Evolutionary conservation across 2,888 invertebrate species (phyloP).

Genomic region (Cistogaster globosa): DNA sequence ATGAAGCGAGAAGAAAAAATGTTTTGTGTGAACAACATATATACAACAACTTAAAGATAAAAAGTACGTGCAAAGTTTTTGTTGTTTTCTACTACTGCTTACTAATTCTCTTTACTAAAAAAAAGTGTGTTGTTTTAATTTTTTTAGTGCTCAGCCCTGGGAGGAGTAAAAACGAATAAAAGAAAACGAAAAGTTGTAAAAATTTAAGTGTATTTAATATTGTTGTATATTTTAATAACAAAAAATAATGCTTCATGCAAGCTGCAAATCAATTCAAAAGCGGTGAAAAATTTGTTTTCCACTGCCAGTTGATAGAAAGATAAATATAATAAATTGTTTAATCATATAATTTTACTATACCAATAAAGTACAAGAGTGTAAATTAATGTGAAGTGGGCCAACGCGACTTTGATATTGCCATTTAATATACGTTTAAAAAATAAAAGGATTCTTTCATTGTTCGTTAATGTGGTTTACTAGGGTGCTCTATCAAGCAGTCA

Average conservation of each 20-base stretch:
- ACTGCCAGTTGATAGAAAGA: slow-evolving; percentile 14
- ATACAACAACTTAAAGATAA: slow-evolving; percentile 52
- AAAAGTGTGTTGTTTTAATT: slow-evolving; percentile 43
- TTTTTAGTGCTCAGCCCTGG: slow-evolving; percentile 61
- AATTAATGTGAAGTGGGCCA: slow-evolving; percentile 25
- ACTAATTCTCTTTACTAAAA: slow-evolving; percentile 55
- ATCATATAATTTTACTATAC: background rate
- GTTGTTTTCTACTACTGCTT: slow-evolving; percentile 50
- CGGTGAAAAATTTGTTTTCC: slow-evolving; percentile 5
- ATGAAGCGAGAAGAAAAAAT: slow-evolving; percentile 25
- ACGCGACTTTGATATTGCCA: slow-evolving; percentile 31
- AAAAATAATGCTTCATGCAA: background rate
- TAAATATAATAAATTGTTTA: slow-evolving; percentile 11
- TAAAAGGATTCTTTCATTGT: slow-evolving; percentile 25
- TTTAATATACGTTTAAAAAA: slow-evolving; percentile 17
- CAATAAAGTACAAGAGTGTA: slow-evolving; percentile 12
- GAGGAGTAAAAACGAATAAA: slow-evolving; percentile 44
- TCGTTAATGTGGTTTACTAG: slow-evolving; percentile 46
- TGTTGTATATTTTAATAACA: slow-evolving; percentile 40
- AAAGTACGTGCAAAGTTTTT: slow-evolving; percentile 64
- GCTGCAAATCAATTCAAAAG: slow-evolving; percentile 17
- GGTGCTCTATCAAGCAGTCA: slow-evolving; percentile 59
- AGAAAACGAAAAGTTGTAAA: slow-evolving; percentile 21
- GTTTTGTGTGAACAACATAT: slow-evolving; percentile 63
- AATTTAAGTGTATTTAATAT: slow-evolving; percentile 50